These are phyloP conservation scores for Philopotamus ludificatus DNA, from an alignment of 1,140 invertebrate species.

Conservation along the genomic window DNA sequence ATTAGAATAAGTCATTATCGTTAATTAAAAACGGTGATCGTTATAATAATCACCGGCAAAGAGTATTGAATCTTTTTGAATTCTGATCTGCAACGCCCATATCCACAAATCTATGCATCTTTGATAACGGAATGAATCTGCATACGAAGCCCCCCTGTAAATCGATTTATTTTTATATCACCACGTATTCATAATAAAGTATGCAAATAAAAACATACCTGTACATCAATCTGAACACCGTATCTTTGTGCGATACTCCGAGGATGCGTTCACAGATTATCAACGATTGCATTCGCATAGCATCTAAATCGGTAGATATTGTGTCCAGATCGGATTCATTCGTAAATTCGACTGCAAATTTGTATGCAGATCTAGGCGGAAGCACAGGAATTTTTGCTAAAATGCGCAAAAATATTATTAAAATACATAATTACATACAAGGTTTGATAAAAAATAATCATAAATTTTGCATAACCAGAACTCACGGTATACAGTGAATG, in stretches of 20 bases:
- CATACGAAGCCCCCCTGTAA: conserved; percentile 82
- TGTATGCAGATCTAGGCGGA: conserved; percentile 61
- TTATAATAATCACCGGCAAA: conserved; percentile 48
- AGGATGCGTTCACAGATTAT: conserved; percentile 81
- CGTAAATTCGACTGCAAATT: conserved; percentile 69
- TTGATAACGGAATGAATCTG: conserved; percentile 80
- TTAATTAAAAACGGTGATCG: neutral
- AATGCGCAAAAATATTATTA: conserved; percentile 39
- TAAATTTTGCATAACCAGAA: neutral
- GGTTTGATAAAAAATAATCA: neutral
- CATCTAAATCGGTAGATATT: conserved; percentile 73
- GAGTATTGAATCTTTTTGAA: conserved; percentile 73
- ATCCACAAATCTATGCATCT: conserved; percentile 83
- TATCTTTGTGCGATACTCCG: conserved; percentile 79
- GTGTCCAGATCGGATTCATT: conserved; percentile 69
- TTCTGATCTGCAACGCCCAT: conserved; percentile 74
- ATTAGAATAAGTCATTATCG: too few species aligned
- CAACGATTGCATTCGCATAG: conserved; percentile 78
- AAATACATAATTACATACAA: neutral
- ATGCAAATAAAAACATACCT: conserved; percentile 44
- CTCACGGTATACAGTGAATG: too few species aligned
- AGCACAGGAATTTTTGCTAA: conserved; percentile 60
- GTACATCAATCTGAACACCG: conserved; percentile 69
- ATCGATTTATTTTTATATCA: too few species aligned
- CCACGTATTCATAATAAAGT: too few species aligned